These are phyloP conservation scores for Sardinella longiceps DNA, from an alignment of 2,797 vertebrate species.

Conservation along the genomic window DNA sequence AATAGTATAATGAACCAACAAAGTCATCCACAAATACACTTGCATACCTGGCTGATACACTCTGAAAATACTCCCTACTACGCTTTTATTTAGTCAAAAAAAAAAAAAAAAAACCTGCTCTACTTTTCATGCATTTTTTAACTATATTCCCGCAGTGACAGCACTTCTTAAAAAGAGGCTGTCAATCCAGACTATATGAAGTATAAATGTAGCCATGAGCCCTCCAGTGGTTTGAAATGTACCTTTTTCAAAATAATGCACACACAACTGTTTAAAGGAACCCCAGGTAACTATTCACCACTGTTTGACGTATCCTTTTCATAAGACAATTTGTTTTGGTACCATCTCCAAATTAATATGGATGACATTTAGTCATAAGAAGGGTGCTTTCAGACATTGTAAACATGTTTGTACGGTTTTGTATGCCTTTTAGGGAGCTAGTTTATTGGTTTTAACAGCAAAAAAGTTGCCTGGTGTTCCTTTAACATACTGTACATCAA, in stretches of 20 bases:
- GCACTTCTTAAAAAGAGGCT: not conserved
- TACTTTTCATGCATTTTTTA: conserved; percentile 2
- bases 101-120: too few species aligned
- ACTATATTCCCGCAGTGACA: not conserved
- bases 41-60: not conserved
- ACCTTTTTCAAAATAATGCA: not conserved
- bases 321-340: too few species aligned
- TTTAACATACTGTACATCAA: too few species aligned
- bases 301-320: too few species aligned
- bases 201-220: not conserved
- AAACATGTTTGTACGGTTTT: too few species aligned
- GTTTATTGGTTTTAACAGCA: too few species aligned
- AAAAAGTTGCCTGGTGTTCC: too few species aligned
- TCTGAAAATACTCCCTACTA: not conserved
- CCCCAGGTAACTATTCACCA: too few species aligned
- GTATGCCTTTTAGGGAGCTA: too few species aligned
- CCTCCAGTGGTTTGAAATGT: not conserved
- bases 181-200: not conserved
- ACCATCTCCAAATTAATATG: too few species aligned
- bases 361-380: too few species aligned
- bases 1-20: not conserved
- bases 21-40: not conserved
- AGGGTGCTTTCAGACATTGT: too few species aligned
- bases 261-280: not conserved
- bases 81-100: not conserved